These are phyloP conservation scores for Leptothorax acervorum DNA, from an alignment of 2,888 invertebrate species.

Conservation along the genomic window DNA sequence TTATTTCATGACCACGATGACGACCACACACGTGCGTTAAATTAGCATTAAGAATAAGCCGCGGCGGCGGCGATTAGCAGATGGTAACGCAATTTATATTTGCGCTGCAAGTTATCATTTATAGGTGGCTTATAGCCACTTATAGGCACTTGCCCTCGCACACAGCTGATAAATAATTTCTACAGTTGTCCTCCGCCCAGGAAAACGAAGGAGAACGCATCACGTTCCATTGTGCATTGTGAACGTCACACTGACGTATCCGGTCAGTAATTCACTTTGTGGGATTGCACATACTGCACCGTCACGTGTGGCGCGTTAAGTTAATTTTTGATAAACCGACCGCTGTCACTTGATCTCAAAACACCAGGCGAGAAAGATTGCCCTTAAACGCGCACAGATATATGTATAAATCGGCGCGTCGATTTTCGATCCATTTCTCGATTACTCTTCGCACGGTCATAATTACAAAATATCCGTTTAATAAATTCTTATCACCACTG, in stretches of 20 bases:
- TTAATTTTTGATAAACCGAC: slow-evolving; percentile 53
- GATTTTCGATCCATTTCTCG: neutral
- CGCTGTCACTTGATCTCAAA: slow-evolving; percentile 50
- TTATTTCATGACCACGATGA: neutral
- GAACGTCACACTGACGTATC: slow-evolving; percentile 64
- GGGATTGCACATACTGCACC: slow-evolving; percentile 67
- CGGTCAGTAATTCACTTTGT: slow-evolving; percentile 68
- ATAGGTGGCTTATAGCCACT: slow-evolving; percentile 39
- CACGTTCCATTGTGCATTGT: slow-evolving; percentile 66
- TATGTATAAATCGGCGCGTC: slow-evolving; percentile 5
- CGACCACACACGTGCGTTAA: neutral
- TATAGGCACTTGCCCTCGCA: slow-evolving; percentile 38
- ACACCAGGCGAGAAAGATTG: slow-evolving; percentile 22
- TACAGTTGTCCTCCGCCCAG: slow-evolving; percentile 40
- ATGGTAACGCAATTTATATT: slow-evolving; percentile 34
- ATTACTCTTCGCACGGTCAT: neutral
- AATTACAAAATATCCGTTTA: neutral
- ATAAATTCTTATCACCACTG: neutral
- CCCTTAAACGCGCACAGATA: slow-evolving; percentile 23
- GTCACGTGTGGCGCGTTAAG: slow-evolving; percentile 64
- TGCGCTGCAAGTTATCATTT: slow-evolving; percentile 26
- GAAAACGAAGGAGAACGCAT: slow-evolving; percentile 45
- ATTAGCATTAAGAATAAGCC: slow-evolving; percentile 24
- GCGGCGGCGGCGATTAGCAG: slow-evolving; percentile 2
- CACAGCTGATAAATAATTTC: slow-evolving; percentile 48